These are phyloP conservation scores for Nyctibius grandis DNA, from an alignment of 2,797 vertebrate genomes.

Conservation along the genomic window DNA sequence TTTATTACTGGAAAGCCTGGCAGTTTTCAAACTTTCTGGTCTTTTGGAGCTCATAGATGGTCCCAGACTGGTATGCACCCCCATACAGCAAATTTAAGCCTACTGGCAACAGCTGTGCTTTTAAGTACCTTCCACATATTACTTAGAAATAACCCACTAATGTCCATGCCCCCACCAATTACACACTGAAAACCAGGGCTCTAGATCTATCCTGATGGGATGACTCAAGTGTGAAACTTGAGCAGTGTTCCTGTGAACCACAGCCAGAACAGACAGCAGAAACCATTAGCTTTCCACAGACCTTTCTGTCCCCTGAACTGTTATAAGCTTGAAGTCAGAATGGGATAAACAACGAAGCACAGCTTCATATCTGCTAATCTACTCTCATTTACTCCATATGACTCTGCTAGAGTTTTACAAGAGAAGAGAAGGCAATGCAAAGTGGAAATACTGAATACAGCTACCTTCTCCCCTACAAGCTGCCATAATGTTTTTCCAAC, in stretches of 20 bases:
- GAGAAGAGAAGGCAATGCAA: background rate
- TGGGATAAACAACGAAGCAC: background rate
- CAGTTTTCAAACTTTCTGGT: background rate
- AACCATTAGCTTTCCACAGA: background rate
- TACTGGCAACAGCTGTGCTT: background rate
- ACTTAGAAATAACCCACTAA: background rate
- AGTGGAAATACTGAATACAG: background rate
- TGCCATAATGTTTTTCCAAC: background rate
- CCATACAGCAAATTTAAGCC: background rate
- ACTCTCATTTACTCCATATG: background rate
- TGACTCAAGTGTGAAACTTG: background rate
- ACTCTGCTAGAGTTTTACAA: background rate
- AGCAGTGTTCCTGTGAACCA: accelerated
- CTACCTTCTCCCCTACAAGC: background rate
- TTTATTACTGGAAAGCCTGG: slow-evolving; percentile 23
- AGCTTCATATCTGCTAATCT: background rate
- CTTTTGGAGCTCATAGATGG: background rate
- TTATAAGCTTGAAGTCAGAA: background rate
- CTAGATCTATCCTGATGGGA: background rate
- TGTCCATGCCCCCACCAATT: background rate
- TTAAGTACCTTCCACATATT: background rate
- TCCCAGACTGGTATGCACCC: background rate
- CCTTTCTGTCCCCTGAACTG: background rate
- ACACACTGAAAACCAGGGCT: background rate
- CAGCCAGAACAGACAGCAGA: background rate